Conservation (phyloP, 92 coral and sea anemone species). For the Scolanthus callimorphus region DNA sequence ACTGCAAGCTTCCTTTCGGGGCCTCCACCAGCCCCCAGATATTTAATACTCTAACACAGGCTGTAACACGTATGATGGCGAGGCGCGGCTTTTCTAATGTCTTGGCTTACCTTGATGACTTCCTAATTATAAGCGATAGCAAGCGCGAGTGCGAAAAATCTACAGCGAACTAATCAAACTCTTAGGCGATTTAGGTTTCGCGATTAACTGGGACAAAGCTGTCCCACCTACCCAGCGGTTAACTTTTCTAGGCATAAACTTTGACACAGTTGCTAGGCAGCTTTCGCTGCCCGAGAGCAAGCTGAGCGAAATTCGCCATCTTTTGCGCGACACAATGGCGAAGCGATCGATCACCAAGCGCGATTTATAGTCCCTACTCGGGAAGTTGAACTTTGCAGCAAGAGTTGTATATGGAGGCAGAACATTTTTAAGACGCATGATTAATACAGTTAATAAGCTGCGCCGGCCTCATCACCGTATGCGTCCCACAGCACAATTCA, state of each 20-base stretch:
- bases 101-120: slow-evolving; percentile 42
- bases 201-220: slow-evolving; percentile 26
- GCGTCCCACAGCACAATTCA: background rate
- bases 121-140: slow-evolving; percentile 23
- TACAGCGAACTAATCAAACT: slow-evolving; percentile 7
- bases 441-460: background rate
- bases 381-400: slow-evolving; percentile 31
- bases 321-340: slow-evolving; percentile 7
- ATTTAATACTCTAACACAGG: slow-evolving; percentile 36
- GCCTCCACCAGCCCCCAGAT: slow-evolving; percentile 28
- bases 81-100: slow-evolving; percentile 12
- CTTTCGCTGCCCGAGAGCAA: no score
- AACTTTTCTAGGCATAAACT: slow-evolving; percentile 33
- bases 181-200: no score
- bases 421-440: background rate
- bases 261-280: slow-evolving; percentile 30
- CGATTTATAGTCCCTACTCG: slow-evolving; percentile 20
- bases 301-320: slow-evolving; percentile 18
- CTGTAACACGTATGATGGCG: slow-evolving; percentile 32
- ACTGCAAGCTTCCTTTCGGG: slow-evolving; percentile 38
- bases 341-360: slow-evolving; percentile 25
- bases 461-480: background rate
- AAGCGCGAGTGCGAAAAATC: slow-evolving; percentile 9
- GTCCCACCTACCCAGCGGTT: slow-evolving; percentile 15
- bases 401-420: slow-evolving; percentile 36